phyloP scores from a whole-genome alignment of 1,140 invertebrate species.

The Sitobion miscanthi region DNA sequence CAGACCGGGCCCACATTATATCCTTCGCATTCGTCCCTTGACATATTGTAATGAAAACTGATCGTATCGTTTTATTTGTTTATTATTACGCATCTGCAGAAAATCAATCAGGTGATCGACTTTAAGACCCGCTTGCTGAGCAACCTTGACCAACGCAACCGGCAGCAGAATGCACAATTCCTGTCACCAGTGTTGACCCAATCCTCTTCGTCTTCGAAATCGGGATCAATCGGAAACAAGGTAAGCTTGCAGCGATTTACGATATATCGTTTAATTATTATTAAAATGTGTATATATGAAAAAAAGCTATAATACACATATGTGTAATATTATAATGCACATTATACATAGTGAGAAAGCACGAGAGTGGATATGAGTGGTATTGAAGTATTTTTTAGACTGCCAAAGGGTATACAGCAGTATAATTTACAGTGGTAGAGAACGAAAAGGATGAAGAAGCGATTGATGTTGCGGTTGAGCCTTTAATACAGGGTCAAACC shows the following conservation, averaged over 20 bases:
- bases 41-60: background rate
- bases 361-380: background rate
- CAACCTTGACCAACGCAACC: conserved; percentile 57
- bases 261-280: background rate
- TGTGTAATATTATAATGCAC: background rate
- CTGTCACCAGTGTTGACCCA: conserved; percentile 15
- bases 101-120: conserved; percentile 61
- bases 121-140: conserved; percentile 59
- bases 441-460: background rate
- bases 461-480: background rate
- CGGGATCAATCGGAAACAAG: conserved; percentile 25
- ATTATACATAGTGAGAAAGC: background rate
- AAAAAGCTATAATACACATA: background rate
- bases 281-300: background rate
- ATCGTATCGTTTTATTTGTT: background rate
- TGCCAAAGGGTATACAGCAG: background rate
- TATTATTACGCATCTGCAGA: conserved; percentile 55
- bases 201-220: background rate
- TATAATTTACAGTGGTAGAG: background rate
- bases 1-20: background rate
- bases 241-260: background rate
- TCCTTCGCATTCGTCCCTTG: background rate
- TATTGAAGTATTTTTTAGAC: background rate
- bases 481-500: background rate
- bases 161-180: conserved; percentile 58